Evolutionary conservation across 2,113 vertebrate species (phyloP).

Genomic region (Tylochromis polylepis): DNA sequence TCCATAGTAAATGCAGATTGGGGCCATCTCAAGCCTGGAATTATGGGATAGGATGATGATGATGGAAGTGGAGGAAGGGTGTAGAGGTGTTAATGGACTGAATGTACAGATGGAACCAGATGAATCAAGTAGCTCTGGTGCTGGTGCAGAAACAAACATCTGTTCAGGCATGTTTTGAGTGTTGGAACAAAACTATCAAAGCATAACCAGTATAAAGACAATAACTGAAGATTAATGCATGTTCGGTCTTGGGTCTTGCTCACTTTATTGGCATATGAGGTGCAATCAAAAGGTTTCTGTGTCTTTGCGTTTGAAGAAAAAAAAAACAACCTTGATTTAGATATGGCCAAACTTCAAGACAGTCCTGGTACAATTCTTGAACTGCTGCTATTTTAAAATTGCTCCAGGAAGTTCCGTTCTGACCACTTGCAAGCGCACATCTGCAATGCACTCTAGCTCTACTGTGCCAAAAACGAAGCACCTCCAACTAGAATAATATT

Average conservation of each 20-base stretch:
- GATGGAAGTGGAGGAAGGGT: not conserved
- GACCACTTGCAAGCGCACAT: not conserved
- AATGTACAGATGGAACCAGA: slow-evolving; percentile 15
- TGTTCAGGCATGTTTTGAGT: not conserved
- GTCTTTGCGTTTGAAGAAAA: no score
- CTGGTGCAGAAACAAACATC: not conserved
- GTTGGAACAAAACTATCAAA: not conserved
- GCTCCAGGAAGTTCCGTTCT: accelerated
- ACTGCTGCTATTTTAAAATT: not conserved
- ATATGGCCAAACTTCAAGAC: not conserved
- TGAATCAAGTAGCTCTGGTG: not conserved
- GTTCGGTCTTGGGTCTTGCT: not conserved
- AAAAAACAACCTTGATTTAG: not conserved
- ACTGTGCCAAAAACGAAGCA: not conserved
- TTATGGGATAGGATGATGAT: not conserved
- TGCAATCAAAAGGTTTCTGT: not conserved
- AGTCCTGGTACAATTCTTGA: not conserved
- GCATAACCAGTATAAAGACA: not conserved
- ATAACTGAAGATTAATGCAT: not conserved
- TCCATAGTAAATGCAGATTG: not conserved
- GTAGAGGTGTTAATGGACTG: slow-evolving; percentile 15
- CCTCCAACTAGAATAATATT: not conserved
- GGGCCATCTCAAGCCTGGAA: not conserved
- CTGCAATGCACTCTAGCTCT: not conserved
- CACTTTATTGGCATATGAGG: accelerated